Evolutionary conservation across 2,113 vertebrate genomes (phyloP).

Genomic region (Coracopsis vasa): DNA sequence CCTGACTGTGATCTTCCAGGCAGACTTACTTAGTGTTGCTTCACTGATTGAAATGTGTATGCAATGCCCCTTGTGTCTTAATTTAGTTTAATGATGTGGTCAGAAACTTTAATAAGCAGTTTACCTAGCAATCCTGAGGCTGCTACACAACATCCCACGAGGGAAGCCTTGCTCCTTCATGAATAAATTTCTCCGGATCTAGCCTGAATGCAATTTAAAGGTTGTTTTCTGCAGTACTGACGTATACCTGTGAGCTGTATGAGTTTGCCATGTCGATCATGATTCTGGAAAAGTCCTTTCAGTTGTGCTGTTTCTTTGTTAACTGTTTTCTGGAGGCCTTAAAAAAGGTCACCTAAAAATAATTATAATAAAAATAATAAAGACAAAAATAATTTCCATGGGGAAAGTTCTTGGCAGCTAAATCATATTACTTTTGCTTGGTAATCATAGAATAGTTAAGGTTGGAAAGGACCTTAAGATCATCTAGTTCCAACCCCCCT

Average conservation of each 20-base stretch:
- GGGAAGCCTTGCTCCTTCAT: not conserved
- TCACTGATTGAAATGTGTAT: not conserved
- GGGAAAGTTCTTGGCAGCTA: not conserved
- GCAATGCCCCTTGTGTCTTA: not conserved
- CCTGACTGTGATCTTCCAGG: not conserved
- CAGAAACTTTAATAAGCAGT: slow-evolving; percentile 1
- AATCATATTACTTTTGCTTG: not conserved
- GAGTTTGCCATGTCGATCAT: not conserved
- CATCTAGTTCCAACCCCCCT: not conserved
- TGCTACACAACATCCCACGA: not conserved
- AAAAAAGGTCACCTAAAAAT: not conserved
- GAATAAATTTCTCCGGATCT: not conserved
- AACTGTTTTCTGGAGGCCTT: not conserved
- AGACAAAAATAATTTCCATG: not conserved
- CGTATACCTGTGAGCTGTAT: not conserved
- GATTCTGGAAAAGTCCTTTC: not conserved
- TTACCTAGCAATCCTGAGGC: not conserved
- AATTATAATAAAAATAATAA: not conserved
- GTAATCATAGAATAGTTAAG: not conserved
- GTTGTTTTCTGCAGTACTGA: not conserved
- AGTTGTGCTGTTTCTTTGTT: not conserved
- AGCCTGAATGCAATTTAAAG: not conserved
- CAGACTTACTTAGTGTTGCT: not conserved
- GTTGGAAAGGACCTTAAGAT: not conserved
- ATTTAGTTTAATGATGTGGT: not conserved